Base-by-base conservation (phyloP, 2,888 invertebrate genomes). In the Byasa hedistus region DNA sequence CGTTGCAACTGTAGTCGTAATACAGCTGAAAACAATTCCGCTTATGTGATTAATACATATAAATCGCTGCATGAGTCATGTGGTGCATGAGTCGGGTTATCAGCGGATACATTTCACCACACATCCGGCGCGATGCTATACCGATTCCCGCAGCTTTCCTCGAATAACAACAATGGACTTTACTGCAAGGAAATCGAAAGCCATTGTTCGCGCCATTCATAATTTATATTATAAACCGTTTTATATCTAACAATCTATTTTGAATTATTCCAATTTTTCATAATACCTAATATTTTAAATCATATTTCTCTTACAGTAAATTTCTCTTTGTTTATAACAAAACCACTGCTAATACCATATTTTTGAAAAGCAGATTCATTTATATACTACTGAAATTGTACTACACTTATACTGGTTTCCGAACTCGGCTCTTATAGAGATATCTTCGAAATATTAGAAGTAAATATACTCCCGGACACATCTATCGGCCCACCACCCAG, bases 151-250 rank as follows among this genome's bases (percentile, higher is more conserved):
- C 23, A 36, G 55, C 22, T 61, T 61, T 61, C 61, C 22, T 54
- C 36, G 61, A 61, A 61, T 39, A 19, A 22, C 36, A 22, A 61
- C 61, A 61, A 61, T 61, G 39, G 61, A 55, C 54, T 48, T 19
- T 3, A 44, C 7, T n/a, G 48, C n/a, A 5, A 48, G 48, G 48
- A 48, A 48, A 48, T n/a, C 48, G 19, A n/a, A n/a, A 48, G 19
- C 48, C 7, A 48, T 48, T 48, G 48, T 48, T n/a, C 48, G 12
- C 48, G n/a, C 19, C 48, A 19, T n/a, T n/a, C n/a, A 48, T 39
- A 39, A 39, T 48, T 48, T 48, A 5, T 1, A 4, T n/a, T n/a
- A n/a, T n/a, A 12, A 48, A 0, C 5, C 19, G 19, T 48, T 19
- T 7, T 48, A 48, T 48, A 48, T n/a, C 48, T 48, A 48, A 48